A percentile compares a stretch with the other conserved stretches of the same genome.
Evolutionary conservation across 2,113 vertebrate species (phyloP).

Genomic region (Pristiophorus japonicus): DNA sequence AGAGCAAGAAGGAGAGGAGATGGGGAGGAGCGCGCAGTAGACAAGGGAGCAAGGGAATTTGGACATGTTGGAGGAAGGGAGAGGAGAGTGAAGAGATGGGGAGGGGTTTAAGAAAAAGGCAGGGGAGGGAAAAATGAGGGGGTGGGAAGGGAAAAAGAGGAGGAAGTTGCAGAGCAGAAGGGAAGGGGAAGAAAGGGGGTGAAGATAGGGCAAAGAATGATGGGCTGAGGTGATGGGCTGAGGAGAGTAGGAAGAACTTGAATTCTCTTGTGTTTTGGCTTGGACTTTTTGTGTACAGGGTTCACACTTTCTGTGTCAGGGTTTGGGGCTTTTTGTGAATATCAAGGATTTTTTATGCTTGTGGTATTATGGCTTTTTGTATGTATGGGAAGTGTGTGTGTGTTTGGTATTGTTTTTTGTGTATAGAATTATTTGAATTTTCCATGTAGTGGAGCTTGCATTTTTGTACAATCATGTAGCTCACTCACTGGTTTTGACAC

Average conservation of each 20-base stretch:
- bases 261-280: neutral
- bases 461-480: neutral
- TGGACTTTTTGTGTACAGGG: neutral
- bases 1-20: neutral
- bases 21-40: neutral
- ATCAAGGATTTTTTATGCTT: no score
- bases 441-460: neutral
- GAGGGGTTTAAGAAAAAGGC: neutral
- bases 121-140: neutral
- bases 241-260: neutral
- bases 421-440: neutral
- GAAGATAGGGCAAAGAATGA: neutral
- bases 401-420: neutral
- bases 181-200: neutral
- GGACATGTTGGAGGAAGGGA: neutral
- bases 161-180: neutral
- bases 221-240: neutral
- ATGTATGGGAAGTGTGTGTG: neutral
- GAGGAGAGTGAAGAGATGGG: neutral
- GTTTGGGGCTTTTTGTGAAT: neutral
- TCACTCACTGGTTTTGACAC: neutral
- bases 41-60: neutral
- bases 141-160: neutral
- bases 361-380: no score
- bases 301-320: neutral